Evolutionary conservation across 1,140 invertebrate genomes (phyloP), one percentile per base, ranked within the genome.

Genomic region (Pinna nobilis): DNA sequence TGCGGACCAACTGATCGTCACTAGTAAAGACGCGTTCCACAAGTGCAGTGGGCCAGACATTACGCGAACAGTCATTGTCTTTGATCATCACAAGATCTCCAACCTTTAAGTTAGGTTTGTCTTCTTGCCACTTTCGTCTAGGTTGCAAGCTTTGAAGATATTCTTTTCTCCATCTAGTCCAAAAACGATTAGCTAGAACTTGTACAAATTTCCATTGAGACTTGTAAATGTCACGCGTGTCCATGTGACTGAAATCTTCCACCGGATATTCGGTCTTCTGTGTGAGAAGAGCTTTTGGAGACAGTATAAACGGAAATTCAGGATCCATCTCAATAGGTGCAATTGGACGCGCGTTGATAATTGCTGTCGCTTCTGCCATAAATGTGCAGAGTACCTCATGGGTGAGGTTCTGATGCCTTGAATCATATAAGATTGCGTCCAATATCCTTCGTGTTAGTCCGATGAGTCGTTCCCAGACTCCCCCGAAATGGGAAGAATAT

Each of bases 141-240:
- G 7, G 2, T 23, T 69, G 53, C 2, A 69, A 30, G 11, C 15
- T 30, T 0, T 57, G 25, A 3, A 69, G 32, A 49, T 49, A 60
- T 18, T 70, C 33, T 13, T 23, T 18, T 0, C 15, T 57, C 57
- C 55, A 70, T 20, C n/a, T 25, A 18, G 33, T 70, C 67, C 55
- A 70, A n/a, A 70, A 70, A 1, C 30, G 3, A 25, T 61, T 37
- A 23, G 67, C 39, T 4, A 70, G 28, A 3, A 50, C 20, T 18
- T 70, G 67, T 1, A 70, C 67, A 33, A 50, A 33, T 49, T 37
- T 60, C 67, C 67, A 70, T 44, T 70, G 67, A 35, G 39, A n/a
- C 37, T 60, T 49, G 20, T 33, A 61, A 7, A 68, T 57, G 32
- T 57, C 35, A 37, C 32, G 53, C 3, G 64, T 51, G 35, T 63